These are phyloP conservation scores for Cosmorhoe ocellata DNA, from an alignment of 2,888 invertebrate genomes.

Conservation along the genomic window DNA sequence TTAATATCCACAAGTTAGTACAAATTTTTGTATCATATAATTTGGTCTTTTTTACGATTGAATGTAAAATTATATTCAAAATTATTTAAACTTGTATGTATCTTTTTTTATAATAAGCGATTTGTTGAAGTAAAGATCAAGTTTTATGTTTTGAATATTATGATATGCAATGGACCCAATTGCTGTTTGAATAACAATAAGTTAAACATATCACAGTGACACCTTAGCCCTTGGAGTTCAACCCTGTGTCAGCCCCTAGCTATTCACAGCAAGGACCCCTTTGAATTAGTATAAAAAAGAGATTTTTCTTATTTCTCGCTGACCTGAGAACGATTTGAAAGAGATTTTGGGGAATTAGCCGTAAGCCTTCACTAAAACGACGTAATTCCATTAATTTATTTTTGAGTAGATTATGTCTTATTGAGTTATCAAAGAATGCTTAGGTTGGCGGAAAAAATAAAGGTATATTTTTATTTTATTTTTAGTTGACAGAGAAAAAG, in stretches of 20 bases:
- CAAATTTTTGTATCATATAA: too few species aligned
- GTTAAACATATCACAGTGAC: too few species aligned
- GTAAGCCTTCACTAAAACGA: conserved; percentile 30
- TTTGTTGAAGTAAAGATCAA: too few species aligned
- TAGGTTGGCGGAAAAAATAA: conserved; percentile 11
- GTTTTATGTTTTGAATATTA: too few species aligned
- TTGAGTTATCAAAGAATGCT: conserved; percentile 41
- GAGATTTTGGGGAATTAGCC: conserved; percentile 43
- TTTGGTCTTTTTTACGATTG: too few species aligned
- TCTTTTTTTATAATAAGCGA: too few species aligned
- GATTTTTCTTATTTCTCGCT: conserved; percentile 50
- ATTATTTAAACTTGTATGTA: too few species aligned
- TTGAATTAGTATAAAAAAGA: conserved; percentile 58
- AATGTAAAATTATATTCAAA: too few species aligned
- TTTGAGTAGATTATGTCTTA: conserved; percentile 46
- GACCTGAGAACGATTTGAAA: conserved; percentile 52
- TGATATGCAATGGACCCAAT: too few species aligned
- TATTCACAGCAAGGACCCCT: conserved; percentile 45
- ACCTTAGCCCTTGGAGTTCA: not conserved
- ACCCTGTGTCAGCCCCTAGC: conserved; percentile 8
- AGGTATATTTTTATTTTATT: conserved; percentile 13
- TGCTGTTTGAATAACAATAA: too few species aligned
- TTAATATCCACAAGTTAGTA: too few species aligned
- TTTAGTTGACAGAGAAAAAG: not conserved
- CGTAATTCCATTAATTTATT: conserved; percentile 45